phyloP scores from a whole-genome alignment of 2,797 vertebrate genomes.

The Arrhamphus sclerolepis region DNA sequence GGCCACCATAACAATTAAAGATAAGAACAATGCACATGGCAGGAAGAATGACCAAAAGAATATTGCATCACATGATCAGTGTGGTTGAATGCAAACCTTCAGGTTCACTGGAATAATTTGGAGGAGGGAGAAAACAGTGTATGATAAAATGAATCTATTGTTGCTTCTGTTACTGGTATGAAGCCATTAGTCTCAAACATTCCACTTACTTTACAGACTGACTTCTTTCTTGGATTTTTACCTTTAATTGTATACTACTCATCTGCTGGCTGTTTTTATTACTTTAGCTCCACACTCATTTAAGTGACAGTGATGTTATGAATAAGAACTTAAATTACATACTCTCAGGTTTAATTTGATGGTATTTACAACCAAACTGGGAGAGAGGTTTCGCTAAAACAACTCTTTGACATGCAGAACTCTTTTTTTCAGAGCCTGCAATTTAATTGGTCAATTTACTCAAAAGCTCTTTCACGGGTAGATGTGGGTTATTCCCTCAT shows the following conservation, averaged over 20 bases:
- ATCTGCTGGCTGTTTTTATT: neutral
- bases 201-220: neutral
- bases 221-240: conserved; percentile 9
- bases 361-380: neutral
- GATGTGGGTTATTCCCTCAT: neutral
- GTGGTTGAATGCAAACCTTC: conserved; percentile 8
- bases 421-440: neutral
- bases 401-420: neutral
- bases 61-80: neutral
- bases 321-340: neutral
- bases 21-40: conserved; percentile 14
- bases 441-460: neutral
- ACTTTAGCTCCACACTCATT: neutral
- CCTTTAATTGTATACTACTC: conserved; percentile 4
- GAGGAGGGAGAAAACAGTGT: neutral
- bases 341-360: conserved; percentile 4
- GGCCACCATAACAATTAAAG: conserved; percentile 8
- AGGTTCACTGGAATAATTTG: too few species aligned
- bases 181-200: conserved; percentile 8
- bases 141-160: neutral
- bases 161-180: too few species aligned
- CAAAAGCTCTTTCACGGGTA: conserved; percentile 5
- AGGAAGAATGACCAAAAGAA: conserved; percentile 7
- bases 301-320: neutral
- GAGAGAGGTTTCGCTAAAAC: neutral